phyloP scores from a whole-genome alignment of 2,113 vertebrate species.

The Ariopsis seemanni region DNA sequence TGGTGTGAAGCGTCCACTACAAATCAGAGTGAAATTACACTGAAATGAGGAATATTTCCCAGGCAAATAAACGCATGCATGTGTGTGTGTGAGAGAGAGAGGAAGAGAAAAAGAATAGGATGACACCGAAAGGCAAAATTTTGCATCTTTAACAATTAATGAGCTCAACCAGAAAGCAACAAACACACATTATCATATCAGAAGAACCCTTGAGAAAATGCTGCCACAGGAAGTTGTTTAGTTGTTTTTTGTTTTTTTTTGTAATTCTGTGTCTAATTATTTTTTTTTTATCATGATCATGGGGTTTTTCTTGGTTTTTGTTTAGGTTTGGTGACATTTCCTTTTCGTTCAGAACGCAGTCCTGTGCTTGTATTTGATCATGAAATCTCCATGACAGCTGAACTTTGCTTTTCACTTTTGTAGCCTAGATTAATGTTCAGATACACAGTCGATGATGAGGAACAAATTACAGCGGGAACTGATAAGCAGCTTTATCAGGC shows the following conservation, averaged over 20 bases:
- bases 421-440: background rate
- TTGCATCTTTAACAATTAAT: background rate
- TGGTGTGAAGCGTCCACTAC: background rate
- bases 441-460: background rate
- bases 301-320: background rate
- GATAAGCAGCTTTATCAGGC: constrained; percentile 10
- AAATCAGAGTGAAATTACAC: constrained; percentile 30
- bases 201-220: background rate
- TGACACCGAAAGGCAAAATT: background rate
- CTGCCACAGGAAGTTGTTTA: background rate
- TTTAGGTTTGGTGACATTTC: background rate
- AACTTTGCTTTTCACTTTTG: background rate
- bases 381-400: background rate
- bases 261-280: background rate
- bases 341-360: background rate
- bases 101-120: background rate
- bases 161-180: background rate
- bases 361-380: background rate
- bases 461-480: constrained; percentile 9
- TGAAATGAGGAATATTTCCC: constrained; percentile 26
- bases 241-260: background rate
- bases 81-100: background rate
- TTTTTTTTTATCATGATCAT: background rate
- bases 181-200: background rate
- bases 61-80: constrained; percentile 12